Base-by-base conservation (phyloP, 2,888 invertebrate species). In the Erpobdella octoculata region DNA sequence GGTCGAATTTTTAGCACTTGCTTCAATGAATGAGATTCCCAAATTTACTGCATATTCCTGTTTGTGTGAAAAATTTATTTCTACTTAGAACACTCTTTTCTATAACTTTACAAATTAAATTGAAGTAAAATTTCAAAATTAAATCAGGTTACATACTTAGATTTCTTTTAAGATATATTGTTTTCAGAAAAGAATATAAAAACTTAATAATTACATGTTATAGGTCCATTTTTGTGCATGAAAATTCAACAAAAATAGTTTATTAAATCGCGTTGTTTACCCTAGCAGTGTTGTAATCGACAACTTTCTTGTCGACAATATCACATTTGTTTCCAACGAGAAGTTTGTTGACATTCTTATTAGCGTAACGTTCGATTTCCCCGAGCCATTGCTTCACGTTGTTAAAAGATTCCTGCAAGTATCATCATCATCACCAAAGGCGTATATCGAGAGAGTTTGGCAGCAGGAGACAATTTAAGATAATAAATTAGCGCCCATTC, bases 371-470 rank as follows among this genome's bases (percentile, higher is more conserved):
- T 83, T 98, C 97, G 81, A 99, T 98, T 88, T 98, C 98, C 85
- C 96, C 95, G 80, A 98, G 87, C 98, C 98, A 98, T 84, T 97
- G 96, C 86, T 97, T 97, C 73, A 99, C 95, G 86, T 98, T 98
- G 86, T 93, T 96, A 87, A 98, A 98, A 53, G 97, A 94, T 85
- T 98, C 97, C 86, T 86, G 76, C 6, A 35, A 25, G 21, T 8
- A 59, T n/a, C n/a, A 33, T 5, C 6, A n/a, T 9, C 21, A 18
- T 15, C 21, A 18, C 21, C 15, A 59, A 15, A 18, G 21, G 9
- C 9, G 21, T 59, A 18, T 59, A 18, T 15, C 15, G 21, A 18
- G 59, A 21, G 21, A 18, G 15, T 18, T 18, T 18, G 59, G 21
- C 21, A 41, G 12, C 12, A n/a, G n/a, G 12, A 41, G 18, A 12